A percentile compares a stretch with the other conserved stretches of the same genome.
phyloP scores from a whole-genome alignment of 2,888 invertebrate genomes.

The Eupithecia pulchellata region DNA sequence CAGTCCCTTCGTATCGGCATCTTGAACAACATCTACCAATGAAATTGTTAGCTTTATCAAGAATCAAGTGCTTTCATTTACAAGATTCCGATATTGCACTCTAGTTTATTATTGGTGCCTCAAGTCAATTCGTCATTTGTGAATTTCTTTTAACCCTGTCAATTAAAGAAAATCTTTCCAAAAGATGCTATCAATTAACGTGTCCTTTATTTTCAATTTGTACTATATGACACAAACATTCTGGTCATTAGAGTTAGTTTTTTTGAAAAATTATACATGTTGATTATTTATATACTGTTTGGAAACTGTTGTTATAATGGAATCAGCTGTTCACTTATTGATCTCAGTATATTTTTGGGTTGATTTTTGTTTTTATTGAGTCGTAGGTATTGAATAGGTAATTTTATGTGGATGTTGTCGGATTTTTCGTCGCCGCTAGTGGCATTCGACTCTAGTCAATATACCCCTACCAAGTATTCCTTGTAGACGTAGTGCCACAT shows the following conservation, averaged over 20 bases:
- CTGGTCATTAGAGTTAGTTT: conserved; percentile 29
- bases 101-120: conserved; percentile 73
- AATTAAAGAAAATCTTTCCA: conserved; percentile 68
- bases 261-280: conserved; percentile 27
- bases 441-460: conserved; percentile 63
- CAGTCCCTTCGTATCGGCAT: conserved; percentile 51
- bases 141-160: conserved; percentile 76
- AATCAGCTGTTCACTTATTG: conserved; percentile 18
- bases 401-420: conserved; percentile 6
- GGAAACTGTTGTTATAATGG: conserved; percentile 19
- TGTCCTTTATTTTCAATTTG: conserved; percentile 35
- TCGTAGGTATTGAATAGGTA: neutral
- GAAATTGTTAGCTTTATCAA: neutral
- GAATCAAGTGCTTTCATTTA: conserved; percentile 4
- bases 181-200: conserved; percentile 51
- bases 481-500: conserved; percentile 75
- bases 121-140: conserved; percentile 75
- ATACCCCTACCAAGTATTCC: conserved; percentile 64
- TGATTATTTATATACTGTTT: conserved; percentile 15
- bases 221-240: conserved; percentile 23
- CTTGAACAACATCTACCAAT: conserved; percentile 21
- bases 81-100: conserved; percentile 37
- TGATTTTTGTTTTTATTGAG: conserved; percentile 4
- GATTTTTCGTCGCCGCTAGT: conserved; percentile 47
- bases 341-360: conserved; percentile 16